Evolutionary conservation across 2,888 invertebrate genomes (phyloP), one percentile per base, ranked within the genome.

Genomic region (Calameuta pallipes): DNA sequence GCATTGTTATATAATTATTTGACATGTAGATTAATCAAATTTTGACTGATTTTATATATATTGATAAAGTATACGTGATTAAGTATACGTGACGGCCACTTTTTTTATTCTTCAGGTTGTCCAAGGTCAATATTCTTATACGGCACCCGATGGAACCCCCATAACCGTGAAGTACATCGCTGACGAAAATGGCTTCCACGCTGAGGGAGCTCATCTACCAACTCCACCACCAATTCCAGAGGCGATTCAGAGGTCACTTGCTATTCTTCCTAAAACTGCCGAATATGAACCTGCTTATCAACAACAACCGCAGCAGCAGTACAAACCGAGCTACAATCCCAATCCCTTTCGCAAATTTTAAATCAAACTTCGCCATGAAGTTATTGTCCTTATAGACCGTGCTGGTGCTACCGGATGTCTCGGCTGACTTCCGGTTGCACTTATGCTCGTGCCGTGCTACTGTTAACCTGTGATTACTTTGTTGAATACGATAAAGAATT

Each of bases 151-250:
- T 84, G 95, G 95, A 81, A 94, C 94, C 23, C 95, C 95, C 1
- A 95, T 96, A 80, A 94, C 94, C 82, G 93, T 96, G 13, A 94
- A 93, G 69, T 96, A 96, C 85, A 93, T 95, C 31, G 96, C 96
- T 33, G 96, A 96, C 90, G 96, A 96, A 92, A 95, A 95, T 88
- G 96, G 96, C 79, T 96, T 96, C 92, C 94, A 95, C 87, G 95
- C 96, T 15, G 94, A 94, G 85, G 96, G 96, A 76, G 95, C 95
- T 71, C 96, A 96, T 90, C 91, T 96, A 84, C 96, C 96, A 70
- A 95, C 95, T n/a, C 94, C 96, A 11, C 96, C 96, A 69, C 95
- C 96, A 35, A 93, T 96, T 84, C 96, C 96, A 56, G 94, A 94
- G 88, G 95, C 94, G 73, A 95, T 95, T 85, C 94, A 94, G 89